A percentile compares a stretch with the other conserved stretches of the same genome.
These are phyloP conservation scores for Euplagia quadripunctaria DNA, from an alignment of 2,888 invertebrate genomes.

Conservation along the genomic window DNA sequence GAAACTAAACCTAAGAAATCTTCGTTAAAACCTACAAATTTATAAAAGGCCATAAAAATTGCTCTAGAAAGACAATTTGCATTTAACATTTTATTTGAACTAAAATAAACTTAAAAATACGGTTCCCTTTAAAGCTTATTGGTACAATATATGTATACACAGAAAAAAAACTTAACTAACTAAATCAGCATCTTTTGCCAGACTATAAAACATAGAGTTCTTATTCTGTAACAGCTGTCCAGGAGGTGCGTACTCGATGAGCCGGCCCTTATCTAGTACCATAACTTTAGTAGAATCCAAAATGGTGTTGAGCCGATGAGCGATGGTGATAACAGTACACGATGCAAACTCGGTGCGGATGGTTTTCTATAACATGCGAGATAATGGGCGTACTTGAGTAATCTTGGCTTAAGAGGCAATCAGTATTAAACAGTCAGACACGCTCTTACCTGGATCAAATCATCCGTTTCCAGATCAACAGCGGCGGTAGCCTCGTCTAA, in stretches of 20 bases:
- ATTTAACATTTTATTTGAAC: neutral
- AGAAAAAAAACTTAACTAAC: slow-evolving; percentile 72
- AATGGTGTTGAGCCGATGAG: slow-evolving; percentile 97
- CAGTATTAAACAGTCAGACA: neutral
- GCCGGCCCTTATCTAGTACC: slow-evolving; percentile 92
- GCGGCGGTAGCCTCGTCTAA: slow-evolving; percentile 97
- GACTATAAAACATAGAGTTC: slow-evolving; percentile 89
- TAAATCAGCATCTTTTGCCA: slow-evolving; percentile 95
- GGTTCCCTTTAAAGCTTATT: neutral
- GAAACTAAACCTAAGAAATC: too few relatives aligned
- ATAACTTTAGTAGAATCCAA: slow-evolving; percentile 96
- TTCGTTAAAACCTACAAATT: too few relatives aligned
- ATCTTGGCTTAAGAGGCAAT: neutral
- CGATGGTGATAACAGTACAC: slow-evolving; percentile 96
- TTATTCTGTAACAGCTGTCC: slow-evolving; percentile 85
- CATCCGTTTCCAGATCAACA: slow-evolving; percentile 96
- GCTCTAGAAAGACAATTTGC: neutral
- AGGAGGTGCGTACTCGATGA: slow-evolving; percentile 93
- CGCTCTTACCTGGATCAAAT: slow-evolving; percentile 91
- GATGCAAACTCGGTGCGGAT: slow-evolving; percentile 95
- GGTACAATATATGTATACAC: neutral
- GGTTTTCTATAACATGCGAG: slow-evolving; percentile 89
- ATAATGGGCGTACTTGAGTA: neutral
- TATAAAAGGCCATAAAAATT: neutral
- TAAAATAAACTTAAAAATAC: neutral